Conservation (phyloP, 92 coral and sea anemone species). For the Metridium senile region DNA sequence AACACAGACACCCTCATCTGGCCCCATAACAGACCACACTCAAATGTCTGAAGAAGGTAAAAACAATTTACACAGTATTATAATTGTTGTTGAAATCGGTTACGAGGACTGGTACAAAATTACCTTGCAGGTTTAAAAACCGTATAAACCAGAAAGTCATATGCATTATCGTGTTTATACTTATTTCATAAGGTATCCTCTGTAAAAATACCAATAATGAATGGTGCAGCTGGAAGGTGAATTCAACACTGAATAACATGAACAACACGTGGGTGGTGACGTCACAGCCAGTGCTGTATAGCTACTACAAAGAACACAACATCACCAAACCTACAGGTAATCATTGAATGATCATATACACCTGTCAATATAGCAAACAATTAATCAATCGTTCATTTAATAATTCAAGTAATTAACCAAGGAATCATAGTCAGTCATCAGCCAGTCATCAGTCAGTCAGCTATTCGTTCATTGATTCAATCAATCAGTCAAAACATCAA, state of each 20-base stretch:
- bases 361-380: too few relatives aligned
- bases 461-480: too few relatives aligned
- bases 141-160: too few relatives aligned
- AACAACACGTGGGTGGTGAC: background rate
- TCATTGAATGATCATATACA: too few relatives aligned
- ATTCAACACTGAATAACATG: background rate
- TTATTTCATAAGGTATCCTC: background rate
- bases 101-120: too few relatives aligned
- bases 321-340: background rate
- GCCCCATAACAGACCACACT: conserved; percentile 62
- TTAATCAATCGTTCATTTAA: too few relatives aligned
- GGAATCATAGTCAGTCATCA: too few relatives aligned
- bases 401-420: too few relatives aligned
- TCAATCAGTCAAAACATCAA: background rate
- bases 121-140: too few relatives aligned
- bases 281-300: background rate
- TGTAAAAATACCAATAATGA: background rate
- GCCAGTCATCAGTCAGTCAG: background rate
- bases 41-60: conserved; percentile 39
- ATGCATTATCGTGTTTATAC: too few relatives aligned
- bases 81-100: too few relatives aligned
- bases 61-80: too few relatives aligned
- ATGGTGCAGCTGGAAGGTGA: background rate
- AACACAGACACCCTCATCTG: conserved; percentile 48
- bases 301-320: background rate